Base-by-base conservation (phyloP, 2,888 invertebrate species). In the Hydropsyche betteni region DNA sequence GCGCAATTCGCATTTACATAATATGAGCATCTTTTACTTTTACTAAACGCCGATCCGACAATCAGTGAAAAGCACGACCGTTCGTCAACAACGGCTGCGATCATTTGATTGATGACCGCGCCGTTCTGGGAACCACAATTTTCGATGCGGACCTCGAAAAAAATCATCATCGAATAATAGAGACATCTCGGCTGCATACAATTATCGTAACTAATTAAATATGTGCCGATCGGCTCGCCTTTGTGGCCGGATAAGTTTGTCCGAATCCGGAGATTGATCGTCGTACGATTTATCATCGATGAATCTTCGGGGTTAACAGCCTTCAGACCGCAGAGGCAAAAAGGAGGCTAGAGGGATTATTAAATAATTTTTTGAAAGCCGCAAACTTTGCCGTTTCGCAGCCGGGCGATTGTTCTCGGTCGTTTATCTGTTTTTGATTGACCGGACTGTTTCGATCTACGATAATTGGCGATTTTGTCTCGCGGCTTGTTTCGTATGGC, bases 261-360 rank as follows among this genome's bases (percentile, higher is more conserved):
- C 44, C 64, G 34, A 64, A 75, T 77, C 71, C 69, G 69, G 55
- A 77, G 72, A 69, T 75, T 75, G 76, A 75, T 77, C 36, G 69
- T 38, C 38, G 7, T 16, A 68, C 64, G 69, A 76, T 76, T 76
- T 74, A 76, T 76, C 76, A 76, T 76, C 33, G 69, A 64, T 44
- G 10, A 4, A 44, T 44, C 44, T 44, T 44, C 44, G 10, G 7
- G 69, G 24, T 69, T 69, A 51, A n/a, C 24, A 69, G 53, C 33
- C 38, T 68, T 7, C 44, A 36, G 16, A 24, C 51, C 44, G 44
- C 44, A 44, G 10, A 44, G n/a, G n/a, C n/a, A n/a, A n/a, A n/a
- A n/a, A n/a, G n/a, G n/a, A n/a, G n/a, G n/a, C n/a, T n/a, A n/a
- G 44, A 6, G 44, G 10, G 0, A 4, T 44, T 44, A 44, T 44